These are phyloP conservation scores for Lasaia peninsularis DNA, from an alignment of 1,140 invertebrate species.

Conservation along the genomic window DNA sequence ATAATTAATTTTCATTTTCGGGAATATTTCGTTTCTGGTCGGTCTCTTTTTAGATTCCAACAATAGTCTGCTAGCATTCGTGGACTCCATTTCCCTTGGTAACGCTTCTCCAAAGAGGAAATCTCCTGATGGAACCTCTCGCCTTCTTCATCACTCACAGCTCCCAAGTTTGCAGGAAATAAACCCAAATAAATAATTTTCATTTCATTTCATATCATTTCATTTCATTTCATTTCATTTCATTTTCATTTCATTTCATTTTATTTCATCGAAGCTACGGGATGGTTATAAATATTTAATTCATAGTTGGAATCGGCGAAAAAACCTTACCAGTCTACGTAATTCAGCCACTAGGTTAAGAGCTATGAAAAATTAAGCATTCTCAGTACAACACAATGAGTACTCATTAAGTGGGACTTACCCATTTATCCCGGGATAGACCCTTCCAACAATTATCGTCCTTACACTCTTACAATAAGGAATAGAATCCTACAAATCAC, in stretches of 20 bases:
- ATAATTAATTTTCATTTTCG: background rate
- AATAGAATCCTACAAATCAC: background rate
- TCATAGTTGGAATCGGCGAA: too few relatives aligned
- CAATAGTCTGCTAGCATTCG: background rate
- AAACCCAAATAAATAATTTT: background rate
- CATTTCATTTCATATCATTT: too few relatives aligned
- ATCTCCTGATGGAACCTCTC: background rate
- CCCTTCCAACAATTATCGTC: background rate
- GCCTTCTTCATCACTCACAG: background rate
- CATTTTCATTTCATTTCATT: too few relatives aligned
- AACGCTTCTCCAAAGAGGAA: too few relatives aligned
- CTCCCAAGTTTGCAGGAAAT: background rate
- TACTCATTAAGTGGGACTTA: background rate
- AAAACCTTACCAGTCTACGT: background rate
- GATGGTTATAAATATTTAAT: too few relatives aligned
- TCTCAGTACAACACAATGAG: background rate
- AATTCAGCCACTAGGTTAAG: constrained; percentile 7
- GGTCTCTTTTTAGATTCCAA: too few relatives aligned
- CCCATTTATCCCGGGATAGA: background rate
- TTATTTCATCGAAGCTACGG: too few relatives aligned
- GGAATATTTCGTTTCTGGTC: background rate
- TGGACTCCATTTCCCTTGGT: background rate
- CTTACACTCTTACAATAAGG: background rate
- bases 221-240: too few relatives aligned
- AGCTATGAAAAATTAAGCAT: constrained; percentile 11